Evolutionary conservation across 2,888 invertebrate species (phyloP), one percentile per base, ranked within the genome.

Genomic region (Noctua janthina): DNA sequence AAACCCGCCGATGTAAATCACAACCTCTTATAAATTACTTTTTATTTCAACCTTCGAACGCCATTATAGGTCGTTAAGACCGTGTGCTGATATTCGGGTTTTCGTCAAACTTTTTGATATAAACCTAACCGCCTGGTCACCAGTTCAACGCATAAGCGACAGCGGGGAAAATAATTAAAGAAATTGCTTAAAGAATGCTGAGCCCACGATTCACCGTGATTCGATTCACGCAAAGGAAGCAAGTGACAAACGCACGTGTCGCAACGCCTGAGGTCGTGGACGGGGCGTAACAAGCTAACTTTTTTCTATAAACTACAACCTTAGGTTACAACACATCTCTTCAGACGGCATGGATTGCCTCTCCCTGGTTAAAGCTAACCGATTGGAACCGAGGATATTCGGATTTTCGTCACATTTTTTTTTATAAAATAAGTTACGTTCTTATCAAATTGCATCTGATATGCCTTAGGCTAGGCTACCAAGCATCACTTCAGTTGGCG

Each of bases 11-110:
- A 88, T 91, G 82, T 83, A 84, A 85, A 91, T 91, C 87, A 85
- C 84, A 84, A 81, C 72, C 79, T 76, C 73, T 74, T 68, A 87
- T 89, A 87, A 87, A 89, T 89, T 88, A 87, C 75, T 85, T 88
- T 86, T 82, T 83, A 79, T 73, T 75, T 66, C 82, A 89, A 87
- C 86, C 87, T 90, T 84, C 83, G 74, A 84, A 82, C 77, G 75
- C 67, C 72, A 78, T 81, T 68, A 79, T 39, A 62, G 89, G 89
- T 87, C 81, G 85, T 88, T 88, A 85, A 46, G 76, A 76, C 81
- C 81, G 78, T 67, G 54, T 46, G 71, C 17, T 6, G 62, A 75
- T 64, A 67, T 76, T 69, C 43, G 3, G 56, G 74, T 74, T 72
- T 73, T 77, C 75, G 73, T 43, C 69, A 80, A 79, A 79, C 59